Evolutionary conservation across 2,888 invertebrate species (phyloP).

Genomic region (Lamproptera curius): DNA sequence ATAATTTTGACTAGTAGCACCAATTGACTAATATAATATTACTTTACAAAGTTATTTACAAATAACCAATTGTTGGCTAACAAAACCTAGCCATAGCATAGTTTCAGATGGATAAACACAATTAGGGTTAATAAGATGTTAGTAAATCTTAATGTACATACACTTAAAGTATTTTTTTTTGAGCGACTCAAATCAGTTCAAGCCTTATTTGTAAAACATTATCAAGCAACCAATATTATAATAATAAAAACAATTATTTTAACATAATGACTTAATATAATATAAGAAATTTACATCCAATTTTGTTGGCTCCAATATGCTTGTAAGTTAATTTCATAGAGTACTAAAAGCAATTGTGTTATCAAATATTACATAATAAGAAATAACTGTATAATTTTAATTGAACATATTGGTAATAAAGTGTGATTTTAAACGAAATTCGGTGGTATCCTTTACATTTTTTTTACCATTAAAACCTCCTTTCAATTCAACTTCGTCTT

Average conservation of each 20-base stretch:
- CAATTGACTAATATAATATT: conserved; percentile 64
- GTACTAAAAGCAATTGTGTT: conserved; percentile 1
- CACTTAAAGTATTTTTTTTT: conserved; percentile 29
- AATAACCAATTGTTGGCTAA: conserved; percentile 44
- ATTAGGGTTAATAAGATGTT: conserved; percentile 24
- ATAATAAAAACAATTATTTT: background rate
- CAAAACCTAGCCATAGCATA: conserved; percentile 63
- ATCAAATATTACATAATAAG: conserved; percentile 4
- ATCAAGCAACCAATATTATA: background rate
- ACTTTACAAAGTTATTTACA: conserved; percentile 51
- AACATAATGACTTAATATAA: background rate
- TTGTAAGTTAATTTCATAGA: background rate
- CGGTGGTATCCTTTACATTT: conserved; percentile 22
- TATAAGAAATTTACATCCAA: background rate
- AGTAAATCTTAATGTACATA: conserved; percentile 18
- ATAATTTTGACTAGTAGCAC: conserved; percentile 79
- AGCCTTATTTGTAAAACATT: conserved; percentile 19
- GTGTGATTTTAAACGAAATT: conserved; percentile 9
- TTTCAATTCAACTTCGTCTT: too few species aligned
- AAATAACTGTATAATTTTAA: conserved; percentile 2
- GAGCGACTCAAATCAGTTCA: conserved; percentile 30
- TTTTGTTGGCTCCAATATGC: background rate
- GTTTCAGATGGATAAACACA: conserved; percentile 36
- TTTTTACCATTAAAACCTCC: conserved; percentile 6
- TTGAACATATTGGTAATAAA: conserved; percentile 3